Conservation (phyloP, 2,888 invertebrate genomes). For the Perdita meconis region DNA sequence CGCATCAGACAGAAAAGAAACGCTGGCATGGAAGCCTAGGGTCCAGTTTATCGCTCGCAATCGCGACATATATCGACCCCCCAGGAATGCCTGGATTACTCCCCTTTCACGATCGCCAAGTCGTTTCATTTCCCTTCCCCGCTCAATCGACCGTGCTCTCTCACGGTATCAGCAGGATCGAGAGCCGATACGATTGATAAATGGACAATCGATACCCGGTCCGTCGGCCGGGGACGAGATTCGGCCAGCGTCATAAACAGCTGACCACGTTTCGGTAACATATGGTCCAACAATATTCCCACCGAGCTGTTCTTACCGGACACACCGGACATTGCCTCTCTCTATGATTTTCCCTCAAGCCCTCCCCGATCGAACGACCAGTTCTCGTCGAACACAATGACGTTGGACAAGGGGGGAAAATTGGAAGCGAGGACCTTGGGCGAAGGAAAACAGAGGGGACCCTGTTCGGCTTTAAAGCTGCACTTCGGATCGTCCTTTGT, state of each 20-base stretch:
- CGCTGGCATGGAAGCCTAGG: neutral
- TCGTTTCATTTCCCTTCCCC: constrained; percentile 49
- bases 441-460: constrained; percentile 35
- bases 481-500: constrained; percentile 24
- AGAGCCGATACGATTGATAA: constrained; percentile 66
- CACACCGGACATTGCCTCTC: constrained; percentile 50
- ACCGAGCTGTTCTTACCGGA: constrained; percentile 44
- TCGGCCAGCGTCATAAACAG: constrained; percentile 64
- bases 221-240: constrained; percentile 23
- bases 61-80: constrained; percentile 53
- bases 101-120: constrained; percentile 30
- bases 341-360: constrained; percentile 54
- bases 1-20: neutral
- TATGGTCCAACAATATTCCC: constrained; percentile 70
- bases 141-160: constrained; percentile 2
- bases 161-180: constrained; percentile 25
- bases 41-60: constrained; percentile 42
- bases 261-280: constrained; percentile 72
- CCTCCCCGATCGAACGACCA: constrained; percentile 27
- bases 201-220: constrained; percentile 62
- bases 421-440: constrained; percentile 17
- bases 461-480: constrained; percentile 6
- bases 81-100: constrained; percentile 25
- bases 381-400: constrained; percentile 44
- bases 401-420: constrained; percentile 42